phyloP scores from a whole-genome alignment of 1,140 invertebrate genomes.

The roundworm (Caenorhabditis elegans) region WBcel235 BX284603.4:4644501-4645000 shows the following conservation, averaged over 20 bases:
- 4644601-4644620: neutral
- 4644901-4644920: neutral
- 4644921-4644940: neutral
- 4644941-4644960: neutral
- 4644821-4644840: neutral
- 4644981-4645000: no score
- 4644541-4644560: neutral
- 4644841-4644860: neutral
- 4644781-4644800: neutral
- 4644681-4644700: neutral
- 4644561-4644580: neutral
- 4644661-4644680: neutral
- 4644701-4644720: neutral
- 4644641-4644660: neutral
- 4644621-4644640: neutral
- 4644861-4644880: neutral
- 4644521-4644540: neutral
- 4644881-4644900: neutral
- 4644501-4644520: neutral
- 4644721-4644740: neutral
- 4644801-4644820: no score
- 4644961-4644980: constrained; percentile 19
- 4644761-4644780: neutral
- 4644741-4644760: neutral
- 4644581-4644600: neutral